These are phyloP conservation scores for Drosophila ezoana DNA, from an alignment of 2,888 invertebrate species.

Conservation along the genomic window DNA sequence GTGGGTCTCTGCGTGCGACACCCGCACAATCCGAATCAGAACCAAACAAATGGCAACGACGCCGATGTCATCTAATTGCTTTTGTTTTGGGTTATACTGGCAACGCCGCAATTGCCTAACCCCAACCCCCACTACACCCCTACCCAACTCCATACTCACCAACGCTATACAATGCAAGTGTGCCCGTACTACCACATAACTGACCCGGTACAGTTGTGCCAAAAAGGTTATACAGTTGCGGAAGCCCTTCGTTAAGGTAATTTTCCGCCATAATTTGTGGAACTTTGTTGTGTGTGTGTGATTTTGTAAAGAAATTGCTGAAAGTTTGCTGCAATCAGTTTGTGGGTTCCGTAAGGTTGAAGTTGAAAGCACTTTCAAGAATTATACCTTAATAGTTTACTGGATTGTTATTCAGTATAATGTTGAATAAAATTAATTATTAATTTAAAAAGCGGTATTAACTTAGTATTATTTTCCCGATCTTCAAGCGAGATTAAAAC, in stretches of 20 bases:
- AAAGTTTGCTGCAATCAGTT: conserved; percentile 47
- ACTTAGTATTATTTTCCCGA: background rate
- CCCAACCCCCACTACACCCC: background rate
- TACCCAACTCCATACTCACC: background rate
- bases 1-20: conserved; percentile 34
- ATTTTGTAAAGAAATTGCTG: conserved; percentile 26
- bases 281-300: conserved; percentile 44
- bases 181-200: conserved; percentile 25
- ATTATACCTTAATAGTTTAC: conserved; percentile 5
- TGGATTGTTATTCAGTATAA: background rate
- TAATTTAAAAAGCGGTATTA: background rate
- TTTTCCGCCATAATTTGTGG: conserved; percentile 74
- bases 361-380: background rate
- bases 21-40: conserved; percentile 46
- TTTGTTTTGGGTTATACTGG: conserved; percentile 60
- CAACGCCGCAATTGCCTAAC: conserved; percentile 14
- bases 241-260: conserved; percentile 76
- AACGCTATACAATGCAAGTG: background rate
- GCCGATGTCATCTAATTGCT: conserved; percentile 73
- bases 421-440: conserved; percentile 1
- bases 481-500: too few relatives aligned
- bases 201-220: conserved; percentile 71
- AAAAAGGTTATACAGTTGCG: conserved; percentile 61
- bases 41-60: conserved; percentile 63
- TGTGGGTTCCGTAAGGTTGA: conserved; percentile 18